Percentiles rank a stretch among this genome's conserved stretches.
These are phyloP conservation scores for Anguilla megastoma DNA, from an alignment of 2,797 vertebrate genomes.

Conservation along the genomic window DNA sequence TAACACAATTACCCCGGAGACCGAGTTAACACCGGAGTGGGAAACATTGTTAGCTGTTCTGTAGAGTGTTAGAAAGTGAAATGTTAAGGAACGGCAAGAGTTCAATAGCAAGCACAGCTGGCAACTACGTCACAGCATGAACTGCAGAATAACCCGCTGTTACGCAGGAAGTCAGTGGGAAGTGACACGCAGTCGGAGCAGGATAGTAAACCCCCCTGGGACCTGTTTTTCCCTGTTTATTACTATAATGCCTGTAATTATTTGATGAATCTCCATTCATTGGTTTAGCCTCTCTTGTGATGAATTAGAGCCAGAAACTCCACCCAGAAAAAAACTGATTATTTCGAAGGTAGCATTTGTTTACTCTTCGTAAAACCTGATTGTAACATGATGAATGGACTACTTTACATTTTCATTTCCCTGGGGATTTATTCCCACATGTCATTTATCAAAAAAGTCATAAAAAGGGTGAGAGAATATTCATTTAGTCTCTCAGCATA, in stretches of 20 bases:
- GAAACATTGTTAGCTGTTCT: not conserved
- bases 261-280: not conserved
- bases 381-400: conserved; percentile 31
- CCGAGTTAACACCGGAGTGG: not conserved
- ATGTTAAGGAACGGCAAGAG: not conserved
- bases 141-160: not conserved
- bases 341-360: conserved; percentile 25
- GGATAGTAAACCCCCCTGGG: not conserved
- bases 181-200: not conserved
- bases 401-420: conserved; percentile 36
- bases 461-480: conserved; percentile 27
- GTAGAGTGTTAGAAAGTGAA: not conserved
- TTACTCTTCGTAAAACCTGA: conserved; percentile 26
- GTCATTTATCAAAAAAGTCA: conserved; percentile 30
- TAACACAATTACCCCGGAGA: not conserved
- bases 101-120: not conserved
- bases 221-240: not conserved
- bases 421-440: conserved; percentile 11
- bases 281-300: not conserved
- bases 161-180: not conserved
- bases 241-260: conserved; percentile 25
- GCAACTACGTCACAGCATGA: not conserved
- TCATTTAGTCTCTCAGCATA: conserved; percentile 13
- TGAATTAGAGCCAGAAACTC: conserved; percentile 10
- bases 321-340: not conserved